A percentile compares a stretch with the other conserved stretches of the same genome.
phyloP scores from a whole-genome alignment of 30 jellyfish, hydroid and myxozoan genomes.

The Turritopsis rubra region DNA sequence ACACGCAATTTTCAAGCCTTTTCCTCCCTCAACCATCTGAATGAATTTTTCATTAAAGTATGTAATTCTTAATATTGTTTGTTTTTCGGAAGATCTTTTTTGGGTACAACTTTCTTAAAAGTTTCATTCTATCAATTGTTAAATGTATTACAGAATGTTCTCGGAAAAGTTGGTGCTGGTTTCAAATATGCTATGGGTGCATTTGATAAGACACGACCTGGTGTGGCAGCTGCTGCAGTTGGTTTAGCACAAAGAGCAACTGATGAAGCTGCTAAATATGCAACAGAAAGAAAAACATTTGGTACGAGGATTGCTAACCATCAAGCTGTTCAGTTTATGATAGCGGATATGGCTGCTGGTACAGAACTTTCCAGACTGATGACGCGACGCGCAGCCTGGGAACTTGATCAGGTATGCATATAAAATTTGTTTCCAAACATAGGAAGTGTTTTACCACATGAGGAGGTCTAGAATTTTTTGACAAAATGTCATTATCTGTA shows the following conservation, averaged over 20 bases:
- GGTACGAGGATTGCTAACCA: conserved; percentile 75
- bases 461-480: too few species aligned
- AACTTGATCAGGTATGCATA: conserved; percentile 77
- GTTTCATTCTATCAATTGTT: too few species aligned
- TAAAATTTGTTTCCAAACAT: not conserved
- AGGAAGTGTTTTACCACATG: too few species aligned
- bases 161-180: conserved; percentile 91
- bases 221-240: conserved; percentile 97
- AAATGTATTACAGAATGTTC: conserved; percentile 56
- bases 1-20: too few species aligned
- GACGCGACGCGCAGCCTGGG: conserved; percentile 85
- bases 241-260: conserved; percentile 92
- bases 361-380: conserved; percentile 70
- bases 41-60: too few species aligned
- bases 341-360: conserved; percentile 98
- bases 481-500: not conserved
- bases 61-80: too few species aligned
- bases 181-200: conserved; percentile 99
- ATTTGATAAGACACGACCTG: conserved; percentile 93
- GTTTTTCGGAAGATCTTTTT: too few species aligned
- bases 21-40: too few species aligned
- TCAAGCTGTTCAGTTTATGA: conserved; percentile 87
- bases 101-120: too few species aligned
- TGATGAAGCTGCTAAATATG: conserved; percentile 86
- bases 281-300: conserved; percentile 92